Percentiles rank a stretch among this genome's conserved stretches.
These are phyloP conservation scores for Phalloptychus januarius DNA, from an alignment of 2,797 vertebrate genomes.

Conservation along the genomic window DNA sequence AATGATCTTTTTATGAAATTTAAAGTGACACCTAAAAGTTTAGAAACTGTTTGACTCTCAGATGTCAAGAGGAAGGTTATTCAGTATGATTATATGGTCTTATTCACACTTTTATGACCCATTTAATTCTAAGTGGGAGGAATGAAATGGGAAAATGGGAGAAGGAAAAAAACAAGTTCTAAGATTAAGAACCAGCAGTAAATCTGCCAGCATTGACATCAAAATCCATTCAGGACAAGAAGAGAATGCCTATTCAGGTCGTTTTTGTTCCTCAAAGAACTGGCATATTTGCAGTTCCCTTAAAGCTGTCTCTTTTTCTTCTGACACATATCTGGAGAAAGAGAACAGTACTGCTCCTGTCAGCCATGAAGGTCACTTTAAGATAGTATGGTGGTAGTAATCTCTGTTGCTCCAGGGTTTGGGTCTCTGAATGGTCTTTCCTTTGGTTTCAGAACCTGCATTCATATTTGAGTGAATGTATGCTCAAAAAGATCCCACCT, in stretches of 20 bases:
- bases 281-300: background rate
- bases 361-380: background rate
- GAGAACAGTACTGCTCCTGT: background rate
- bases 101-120: background rate
- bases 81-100: background rate
- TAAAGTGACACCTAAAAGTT: background rate
- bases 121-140: background rate
- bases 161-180: background rate
- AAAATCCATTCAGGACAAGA: background rate
- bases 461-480: background rate
- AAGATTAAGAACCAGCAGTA: background rate
- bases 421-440: background rate
- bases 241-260: background rate
- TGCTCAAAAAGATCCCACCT: background rate
- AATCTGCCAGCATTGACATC: background rate
- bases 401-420: background rate
- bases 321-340: background rate
- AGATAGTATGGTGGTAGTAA: background rate
- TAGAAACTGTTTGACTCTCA: background rate
- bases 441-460: background rate
- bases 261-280: background rate
- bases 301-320: background rate
- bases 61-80: background rate
- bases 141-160: background rate
- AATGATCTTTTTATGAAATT: background rate